Evolutionary conservation across 2,797 vertebrate species (phyloP).

Genomic region (Alauda arvensis): DNA sequence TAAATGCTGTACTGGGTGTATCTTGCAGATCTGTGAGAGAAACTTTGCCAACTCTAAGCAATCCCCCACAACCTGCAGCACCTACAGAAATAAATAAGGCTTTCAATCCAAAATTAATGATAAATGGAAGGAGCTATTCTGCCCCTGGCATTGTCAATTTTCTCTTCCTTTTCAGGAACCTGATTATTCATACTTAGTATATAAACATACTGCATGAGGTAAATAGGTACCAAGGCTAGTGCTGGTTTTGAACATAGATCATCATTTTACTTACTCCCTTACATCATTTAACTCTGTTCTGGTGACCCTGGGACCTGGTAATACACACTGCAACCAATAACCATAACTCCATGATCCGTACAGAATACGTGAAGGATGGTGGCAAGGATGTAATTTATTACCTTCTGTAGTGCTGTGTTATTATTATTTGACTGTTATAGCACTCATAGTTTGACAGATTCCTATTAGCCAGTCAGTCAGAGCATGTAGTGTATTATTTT

Average conservation of each 20-base stretch:
- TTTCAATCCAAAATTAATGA: slow-evolving; percentile 28
- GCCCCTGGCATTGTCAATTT: slow-evolving; percentile 26
- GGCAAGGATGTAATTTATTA: slow-evolving; percentile 51
- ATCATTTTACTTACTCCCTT: slow-evolving; percentile 57
- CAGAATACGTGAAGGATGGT: slow-evolving; percentile 40
- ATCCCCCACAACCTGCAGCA: neutral
- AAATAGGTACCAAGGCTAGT: slow-evolving; percentile 51
- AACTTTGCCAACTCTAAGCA: neutral
- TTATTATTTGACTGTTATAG: slow-evolving; percentile 64
- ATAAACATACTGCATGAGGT: slow-evolving; percentile 43
- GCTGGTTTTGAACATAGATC: slow-evolving; percentile 37
- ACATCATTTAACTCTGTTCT: slow-evolving; percentile 52
- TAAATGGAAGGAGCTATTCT: neutral
- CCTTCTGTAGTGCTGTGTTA: slow-evolving; percentile 50
- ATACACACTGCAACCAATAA: slow-evolving; percentile 49
- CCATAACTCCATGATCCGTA: slow-evolving; percentile 41
- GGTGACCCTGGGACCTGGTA: slow-evolving; percentile 55
- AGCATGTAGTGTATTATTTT: slow-evolving; percentile 29
- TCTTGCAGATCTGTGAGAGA: neutral
- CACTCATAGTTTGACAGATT: slow-evolving; percentile 61
- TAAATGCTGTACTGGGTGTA: neutral
- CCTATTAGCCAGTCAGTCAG: slow-evolving; percentile 59
- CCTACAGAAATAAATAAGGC: neutral
- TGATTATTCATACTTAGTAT: slow-evolving; percentile 52
- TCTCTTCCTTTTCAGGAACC: slow-evolving; percentile 22